Evolutionary conservation across 2,113 vertebrate species (phyloP).

Genomic region (Brachypteracias leptosomus): DNA sequence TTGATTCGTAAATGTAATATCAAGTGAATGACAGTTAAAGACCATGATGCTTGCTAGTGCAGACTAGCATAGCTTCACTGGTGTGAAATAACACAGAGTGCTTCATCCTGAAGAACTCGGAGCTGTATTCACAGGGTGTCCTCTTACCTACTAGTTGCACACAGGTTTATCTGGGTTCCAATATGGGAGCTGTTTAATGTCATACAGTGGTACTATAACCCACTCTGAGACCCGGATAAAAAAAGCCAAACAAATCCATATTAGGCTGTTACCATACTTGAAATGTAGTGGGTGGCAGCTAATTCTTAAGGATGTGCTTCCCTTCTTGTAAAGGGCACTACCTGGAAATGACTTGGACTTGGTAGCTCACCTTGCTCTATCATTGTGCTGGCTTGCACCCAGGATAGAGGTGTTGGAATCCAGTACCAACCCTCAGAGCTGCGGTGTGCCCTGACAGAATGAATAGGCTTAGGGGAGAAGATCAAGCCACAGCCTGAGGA

Average conservation of each 20-base stretch:
- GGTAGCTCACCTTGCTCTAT: background rate
- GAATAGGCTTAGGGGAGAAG: background rate
- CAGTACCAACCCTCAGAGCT: background rate
- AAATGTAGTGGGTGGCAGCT: background rate
- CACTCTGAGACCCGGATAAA: background rate
- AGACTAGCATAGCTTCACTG: background rate
- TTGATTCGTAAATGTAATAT: background rate
- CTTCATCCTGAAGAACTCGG: background rate
- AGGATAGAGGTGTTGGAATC: background rate
- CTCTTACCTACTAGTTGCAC: background rate
- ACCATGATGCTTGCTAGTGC: background rate
- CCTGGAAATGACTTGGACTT: background rate
- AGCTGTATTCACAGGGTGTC: background rate
- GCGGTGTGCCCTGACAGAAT: fast-evolving
- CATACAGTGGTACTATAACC: background rate
- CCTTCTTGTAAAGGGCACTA: background rate
- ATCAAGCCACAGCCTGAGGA: background rate
- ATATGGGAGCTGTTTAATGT: background rate
- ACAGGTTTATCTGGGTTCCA: background rate
- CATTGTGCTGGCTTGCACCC: fast-evolving
- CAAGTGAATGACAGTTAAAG: background rate
- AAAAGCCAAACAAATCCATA: background rate
- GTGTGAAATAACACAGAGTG: background rate
- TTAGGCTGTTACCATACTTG: background rate
- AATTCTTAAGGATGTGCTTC: background rate